These are phyloP conservation scores for Perdita meconis DNA, from an alignment of 2,888 invertebrate species.

Conservation along the genomic window DNA sequence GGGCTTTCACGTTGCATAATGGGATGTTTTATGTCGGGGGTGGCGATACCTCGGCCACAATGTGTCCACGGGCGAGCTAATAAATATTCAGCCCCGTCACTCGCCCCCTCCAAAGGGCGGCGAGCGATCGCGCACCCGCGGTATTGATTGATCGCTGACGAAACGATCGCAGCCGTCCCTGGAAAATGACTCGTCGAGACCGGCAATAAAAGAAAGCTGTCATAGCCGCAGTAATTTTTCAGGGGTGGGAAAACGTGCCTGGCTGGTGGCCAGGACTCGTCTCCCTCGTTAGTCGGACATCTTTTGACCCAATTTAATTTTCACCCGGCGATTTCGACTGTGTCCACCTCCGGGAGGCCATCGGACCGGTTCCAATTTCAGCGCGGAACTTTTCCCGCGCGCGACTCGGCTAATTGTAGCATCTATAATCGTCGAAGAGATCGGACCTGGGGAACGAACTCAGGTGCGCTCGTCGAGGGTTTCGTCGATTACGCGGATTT, in stretches of 20 bases:
- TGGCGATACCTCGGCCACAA: slow-evolving; percentile 61
- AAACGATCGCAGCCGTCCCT: slow-evolving; percentile 15
- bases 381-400: not conserved
- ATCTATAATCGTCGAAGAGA: not conserved
- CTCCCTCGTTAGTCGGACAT: slow-evolving; percentile 32
- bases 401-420: not conserved
- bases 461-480: not conserved
- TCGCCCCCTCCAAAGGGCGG: slow-evolving; percentile 25
- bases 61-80: slow-evolving; percentile 59
- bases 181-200: slow-evolving; percentile 25
- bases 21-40: slow-evolving; percentile 69
- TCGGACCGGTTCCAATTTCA: not conserved
- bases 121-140: slow-evolving; percentile 43
- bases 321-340: slow-evolving; percentile 15
- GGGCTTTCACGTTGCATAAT: slow-evolving; percentile 72
- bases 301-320: slow-evolving; percentile 49
- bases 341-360: not conserved
- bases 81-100: slow-evolving; percentile 72
- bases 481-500: not conserved
- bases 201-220: slow-evolving; percentile 46
- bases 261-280: slow-evolving; percentile 28
- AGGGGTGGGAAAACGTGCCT: slow-evolving; percentile 24
- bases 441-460: not conserved
- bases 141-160: slow-evolving; percentile 69
- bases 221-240: slow-evolving; percentile 51